phyloP scores from a whole-genome alignment of 2,797 vertebrate genomes.

The Macropus fuliginosus region DNA sequence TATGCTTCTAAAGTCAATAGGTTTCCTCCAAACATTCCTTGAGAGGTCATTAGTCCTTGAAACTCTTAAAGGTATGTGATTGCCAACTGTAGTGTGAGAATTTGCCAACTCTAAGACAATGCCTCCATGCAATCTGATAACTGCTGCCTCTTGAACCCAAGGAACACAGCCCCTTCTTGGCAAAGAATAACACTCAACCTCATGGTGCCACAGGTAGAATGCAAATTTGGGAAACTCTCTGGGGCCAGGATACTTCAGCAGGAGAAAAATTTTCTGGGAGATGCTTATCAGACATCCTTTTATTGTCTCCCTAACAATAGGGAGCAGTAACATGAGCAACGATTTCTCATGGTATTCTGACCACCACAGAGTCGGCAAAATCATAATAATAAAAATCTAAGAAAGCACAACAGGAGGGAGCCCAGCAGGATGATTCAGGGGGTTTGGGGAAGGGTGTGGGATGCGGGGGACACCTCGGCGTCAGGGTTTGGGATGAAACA shows the following conservation, averaged over 20 bases:
- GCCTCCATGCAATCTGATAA: constrained; percentile 11
- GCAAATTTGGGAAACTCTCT: constrained; percentile 70
- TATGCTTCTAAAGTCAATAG: constrained; percentile 15
- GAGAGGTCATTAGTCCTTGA: constrained; percentile 26
- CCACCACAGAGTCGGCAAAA: constrained; percentile 39
- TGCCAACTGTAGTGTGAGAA: constrained; percentile 42
- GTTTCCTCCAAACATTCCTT: constrained; percentile 43
- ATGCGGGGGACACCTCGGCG: neutral
- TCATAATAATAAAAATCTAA: constrained; percentile 43
- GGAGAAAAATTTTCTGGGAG: constrained; percentile 71
- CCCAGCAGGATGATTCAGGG: neutral
- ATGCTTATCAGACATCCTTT: constrained; percentile 80
- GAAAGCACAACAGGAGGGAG: neutral
- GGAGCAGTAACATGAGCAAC: constrained; percentile 53
- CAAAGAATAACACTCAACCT: constrained; percentile 45
- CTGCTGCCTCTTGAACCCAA: constrained; percentile 32
- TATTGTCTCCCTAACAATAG: constrained; percentile 78
- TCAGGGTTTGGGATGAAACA: neutral
- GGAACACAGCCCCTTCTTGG: constrained; percentile 71
- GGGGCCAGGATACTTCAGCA: constrained; percentile 57
- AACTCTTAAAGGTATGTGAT: constrained; percentile 30
- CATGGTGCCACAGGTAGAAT: constrained; percentile 74
- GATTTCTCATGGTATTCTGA: constrained; percentile 63
- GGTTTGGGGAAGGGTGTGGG: neutral
- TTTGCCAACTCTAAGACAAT: constrained; percentile 27